phyloP scores from a whole-genome alignment of 2,797 vertebrate species.

The Enteromius anoplus region DNA sequence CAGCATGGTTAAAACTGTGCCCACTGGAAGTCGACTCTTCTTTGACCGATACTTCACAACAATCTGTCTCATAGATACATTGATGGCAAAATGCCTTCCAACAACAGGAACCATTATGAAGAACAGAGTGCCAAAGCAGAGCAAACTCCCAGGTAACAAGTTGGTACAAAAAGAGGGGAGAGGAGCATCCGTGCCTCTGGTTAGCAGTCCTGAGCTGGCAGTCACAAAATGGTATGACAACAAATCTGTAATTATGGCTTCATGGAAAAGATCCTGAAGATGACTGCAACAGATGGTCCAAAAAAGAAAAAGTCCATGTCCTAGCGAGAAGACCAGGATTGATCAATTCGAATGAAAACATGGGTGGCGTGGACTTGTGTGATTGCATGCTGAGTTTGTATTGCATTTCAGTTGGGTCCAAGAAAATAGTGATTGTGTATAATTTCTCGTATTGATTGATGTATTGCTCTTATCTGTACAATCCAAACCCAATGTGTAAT shows the following conservation, averaged over 20 bases:
- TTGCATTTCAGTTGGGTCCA: conserved; percentile 39
- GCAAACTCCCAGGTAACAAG: too few relatives aligned
- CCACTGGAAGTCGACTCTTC: too few relatives aligned
- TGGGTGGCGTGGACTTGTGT: conserved; percentile 54
- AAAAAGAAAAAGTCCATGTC: conserved; percentile 53
- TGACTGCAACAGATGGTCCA: conserved; percentile 48
- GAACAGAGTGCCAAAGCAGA: too few relatives aligned
- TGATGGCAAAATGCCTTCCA: too few relatives aligned
- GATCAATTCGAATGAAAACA: conserved; percentile 57
- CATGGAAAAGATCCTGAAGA: conserved; percentile 48
- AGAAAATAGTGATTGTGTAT: conserved; percentile 49
- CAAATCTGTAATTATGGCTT: conserved; percentile 49
- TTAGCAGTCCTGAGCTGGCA: neutral
- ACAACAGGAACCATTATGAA: too few relatives aligned
- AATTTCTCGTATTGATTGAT: conserved; percentile 54
- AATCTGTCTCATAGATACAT: too few relatives aligned
- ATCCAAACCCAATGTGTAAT: conserved; percentile 38
- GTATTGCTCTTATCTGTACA: conserved; percentile 54
- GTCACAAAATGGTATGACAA: conserved; percentile 55
- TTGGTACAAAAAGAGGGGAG: too few relatives aligned
- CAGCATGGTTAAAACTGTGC: too few relatives aligned
- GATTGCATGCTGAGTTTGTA: conserved; percentile 55
- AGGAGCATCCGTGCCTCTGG: too few relatives aligned
- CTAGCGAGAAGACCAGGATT: conserved; percentile 53
- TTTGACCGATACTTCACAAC: too few relatives aligned